Percentiles rank a stretch among this genome's conserved stretches.
These are phyloP conservation scores for Drosophila santomea DNA, from an alignment of 1,140 invertebrate genomes.

Conservation along the genomic window DNA sequence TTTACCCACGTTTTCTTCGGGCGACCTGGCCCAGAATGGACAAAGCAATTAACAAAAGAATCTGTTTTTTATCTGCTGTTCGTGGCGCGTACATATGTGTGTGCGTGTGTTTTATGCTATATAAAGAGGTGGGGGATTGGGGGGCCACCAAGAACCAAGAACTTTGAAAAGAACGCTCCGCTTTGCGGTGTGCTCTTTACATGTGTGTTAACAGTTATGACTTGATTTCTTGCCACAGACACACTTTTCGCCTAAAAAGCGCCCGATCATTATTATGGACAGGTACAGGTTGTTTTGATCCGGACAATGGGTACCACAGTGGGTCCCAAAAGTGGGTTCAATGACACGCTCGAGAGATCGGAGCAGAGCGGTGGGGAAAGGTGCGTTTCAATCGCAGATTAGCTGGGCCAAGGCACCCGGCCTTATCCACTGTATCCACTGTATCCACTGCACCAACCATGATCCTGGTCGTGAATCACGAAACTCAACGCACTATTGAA, in stretches of 20 bases:
- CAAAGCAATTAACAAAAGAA: constrained; percentile 50
- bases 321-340: constrained; percentile 30
- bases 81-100: neutral
- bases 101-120: neutral
- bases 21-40: constrained; percentile 26
- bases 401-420: constrained; percentile 24
- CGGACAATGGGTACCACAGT: constrained; percentile 30
- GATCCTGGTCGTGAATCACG: constrained; percentile 46
- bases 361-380: neutral
- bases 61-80: constrained; percentile 37
- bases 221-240: constrained; percentile 72
- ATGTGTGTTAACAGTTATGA: constrained; percentile 67
- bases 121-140: neutral
- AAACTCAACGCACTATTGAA: constrained; percentile 34
- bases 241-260: constrained; percentile 47
- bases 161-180: constrained; percentile 34
- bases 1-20: constrained; percentile 39
- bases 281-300: constrained; percentile 52
- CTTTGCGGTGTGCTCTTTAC: constrained; percentile 40
- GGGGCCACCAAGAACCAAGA: neutral
- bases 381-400: constrained; percentile 19
- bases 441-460: constrained; percentile 6
- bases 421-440: constrained; percentile 3
- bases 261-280: constrained; percentile 68
- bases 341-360: constrained; percentile 30